Conservation (phyloP, 35 echinoderm and acorn worm genomes). For the Hemicentrotus pulcherrimus region DNA sequence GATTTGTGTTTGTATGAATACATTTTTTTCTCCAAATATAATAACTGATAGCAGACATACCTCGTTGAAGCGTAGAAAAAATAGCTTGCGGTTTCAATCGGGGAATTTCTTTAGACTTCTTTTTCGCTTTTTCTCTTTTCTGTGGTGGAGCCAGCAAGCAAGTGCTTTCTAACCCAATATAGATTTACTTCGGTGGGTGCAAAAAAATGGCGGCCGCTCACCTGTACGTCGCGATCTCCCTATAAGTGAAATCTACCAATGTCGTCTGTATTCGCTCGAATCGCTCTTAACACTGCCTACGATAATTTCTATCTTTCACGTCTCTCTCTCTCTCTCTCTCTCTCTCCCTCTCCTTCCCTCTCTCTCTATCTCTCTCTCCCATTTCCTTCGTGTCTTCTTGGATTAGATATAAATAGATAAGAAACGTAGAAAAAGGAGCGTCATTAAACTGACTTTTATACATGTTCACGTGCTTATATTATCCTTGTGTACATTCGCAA, state of each 20-base stretch:
- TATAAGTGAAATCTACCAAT: not conserved
- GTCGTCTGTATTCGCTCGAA: not conserved
- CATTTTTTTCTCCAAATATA: not conserved
- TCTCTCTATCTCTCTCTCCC: conserved; percentile 24
- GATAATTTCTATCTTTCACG: not conserved
- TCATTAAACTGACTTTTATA: conserved; percentile 39
- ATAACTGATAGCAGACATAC: conserved; percentile 21
- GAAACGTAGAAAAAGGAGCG: not conserved
- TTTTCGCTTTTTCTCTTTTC: not conserved
- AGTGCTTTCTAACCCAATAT: not conserved
- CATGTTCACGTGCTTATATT: conserved; percentile 42
- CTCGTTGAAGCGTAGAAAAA: not conserved
- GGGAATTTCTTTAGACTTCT: conserved; percentile 9
- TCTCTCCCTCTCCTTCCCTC: not conserved
- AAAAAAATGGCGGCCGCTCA: not conserved
- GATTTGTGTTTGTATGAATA: conserved; percentile 45
- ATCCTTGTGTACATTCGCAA: not conserved
- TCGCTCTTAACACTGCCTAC: not conserved
- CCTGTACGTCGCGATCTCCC: not conserved
- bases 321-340: not conserved
- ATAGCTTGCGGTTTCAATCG: conserved; percentile 14
- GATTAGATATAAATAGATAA: conserved; percentile 46
- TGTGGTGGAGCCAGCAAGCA: not conserved
- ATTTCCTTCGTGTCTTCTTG: not conserved
- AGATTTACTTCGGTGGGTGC: not conserved